Conservation (phyloP, 2,888 invertebrate species). For the Chorisops tibialis region DNA sequence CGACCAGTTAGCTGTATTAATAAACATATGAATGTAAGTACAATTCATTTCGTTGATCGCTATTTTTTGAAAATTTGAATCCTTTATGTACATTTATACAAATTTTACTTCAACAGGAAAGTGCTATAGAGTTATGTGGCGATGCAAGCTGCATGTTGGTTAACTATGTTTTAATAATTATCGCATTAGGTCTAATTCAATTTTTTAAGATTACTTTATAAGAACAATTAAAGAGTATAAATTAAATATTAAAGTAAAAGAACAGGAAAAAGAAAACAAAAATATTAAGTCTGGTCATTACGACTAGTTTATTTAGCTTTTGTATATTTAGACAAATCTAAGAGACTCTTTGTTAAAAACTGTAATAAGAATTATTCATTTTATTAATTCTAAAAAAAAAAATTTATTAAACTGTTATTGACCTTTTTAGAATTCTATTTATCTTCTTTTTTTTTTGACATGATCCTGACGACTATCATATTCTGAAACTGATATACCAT, state of each 20-base stretch:
- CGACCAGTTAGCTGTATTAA: conserved; percentile 74
- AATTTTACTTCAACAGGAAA: conserved; percentile 53
- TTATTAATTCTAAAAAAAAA: conserved; percentile 9
- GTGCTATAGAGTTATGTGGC: conserved; percentile 66
- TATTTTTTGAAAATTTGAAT: too few relatives aligned
- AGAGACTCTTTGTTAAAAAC: background rate
- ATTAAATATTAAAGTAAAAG: too few relatives aligned
- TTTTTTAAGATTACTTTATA: conserved; percentile 12
- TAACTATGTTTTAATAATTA: conserved; percentile 43
- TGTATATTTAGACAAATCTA: conserved; percentile 16
- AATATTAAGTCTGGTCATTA: background rate
- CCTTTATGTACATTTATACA: background rate
- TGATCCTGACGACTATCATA: background rate
- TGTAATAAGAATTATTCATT: background rate
- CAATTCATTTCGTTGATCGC: background rate
- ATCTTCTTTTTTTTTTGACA: conserved; percentile 11
- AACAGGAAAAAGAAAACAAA: too few relatives aligned
- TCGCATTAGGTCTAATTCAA: conserved; percentile 40
- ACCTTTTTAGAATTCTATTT: conserved; percentile 8
- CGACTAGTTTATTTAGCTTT: conserved; percentile 18
- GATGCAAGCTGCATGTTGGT: conserved; percentile 47
- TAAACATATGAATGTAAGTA: conserved; percentile 69
- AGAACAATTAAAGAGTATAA: background rate
- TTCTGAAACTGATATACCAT: background rate
- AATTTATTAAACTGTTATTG: conserved; percentile 14